Base-by-base conservation (phyloP, 1,140 invertebrate species). In the Pinna nobilis region DNA sequence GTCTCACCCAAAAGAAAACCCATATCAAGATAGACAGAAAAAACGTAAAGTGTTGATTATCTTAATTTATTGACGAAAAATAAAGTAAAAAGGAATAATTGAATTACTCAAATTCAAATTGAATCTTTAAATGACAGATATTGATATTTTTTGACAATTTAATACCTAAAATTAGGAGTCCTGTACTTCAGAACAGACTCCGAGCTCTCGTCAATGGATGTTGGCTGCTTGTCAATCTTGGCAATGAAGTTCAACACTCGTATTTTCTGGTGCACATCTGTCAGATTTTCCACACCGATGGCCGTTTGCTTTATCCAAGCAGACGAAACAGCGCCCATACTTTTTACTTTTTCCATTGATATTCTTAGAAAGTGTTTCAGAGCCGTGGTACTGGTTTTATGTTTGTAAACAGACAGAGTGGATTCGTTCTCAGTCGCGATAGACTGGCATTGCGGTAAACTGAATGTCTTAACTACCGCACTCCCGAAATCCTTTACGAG, bases 141-240 rank as follows among this genome's bases (percentile, higher is more conserved):
- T 18, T 51, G 15, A 51, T 25, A 51, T 25, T 51, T 25, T 9
- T 51, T 11, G 32, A 25, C 15, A 13, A 13, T 53, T 11, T 53
- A 69, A 41, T 75, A 87, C 85, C 85, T 84, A 67, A 87, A 86
- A 70, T 86, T 85, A 32, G 85, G 86, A 9, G 86, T 87, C 68
- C 84, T 80, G 47, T 87, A 87, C 64, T 87, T 86, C 25, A 87
- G 60, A 47, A 87, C 85, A 11, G 82, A 80, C n/a, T 75, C 72
- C 20, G 86, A 87, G 44, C 74, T 79, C 74, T 87, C 86, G 67
- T 86, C 85, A 35, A 87, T 81, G 25, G 79, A 71, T n/a, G 85
- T 87, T 23, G 85, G 79, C 55, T 83, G 77, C 39, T 85, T 86
- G 49, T 86, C 85, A 51, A 87, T 87, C 60, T 80, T 82, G 18